Base-by-base conservation (phyloP, 37 sponge, comb jelly and placozoan genomes). In the Oopsacas minuta region DNA sequence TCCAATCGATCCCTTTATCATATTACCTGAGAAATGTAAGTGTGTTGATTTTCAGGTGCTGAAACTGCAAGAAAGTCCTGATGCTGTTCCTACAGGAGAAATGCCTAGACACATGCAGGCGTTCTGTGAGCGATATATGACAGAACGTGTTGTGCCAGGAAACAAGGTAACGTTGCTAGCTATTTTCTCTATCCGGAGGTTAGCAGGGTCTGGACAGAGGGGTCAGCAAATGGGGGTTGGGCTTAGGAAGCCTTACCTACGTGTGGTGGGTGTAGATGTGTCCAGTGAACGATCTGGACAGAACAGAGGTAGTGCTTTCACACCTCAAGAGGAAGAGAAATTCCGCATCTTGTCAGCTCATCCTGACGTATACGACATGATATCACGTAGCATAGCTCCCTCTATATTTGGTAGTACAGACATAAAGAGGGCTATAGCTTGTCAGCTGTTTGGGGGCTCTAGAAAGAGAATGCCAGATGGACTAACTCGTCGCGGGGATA, bases 341-440 rank as follows among this genome's bases (percentile, higher is more conserved):
- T 39, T 99, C 85, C 87, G 91, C 32, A 88, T 81, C 35, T 84
- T 99, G 38, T 85, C 99, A 0, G 90, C 90, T 1, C 85, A 91
- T 12, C 93, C 93, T 0, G 94, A 95, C 84, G 86, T 99, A 35
- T 92, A 95, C 81, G 90, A 94, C 82, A 39, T 89, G 8, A 83
- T 94, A 34, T 87, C 95, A 12, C 84, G 87, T 36, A 91, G 90
- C 49, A 89, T 95, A 8, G 96, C 99, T 5, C 99, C 99, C 75
- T 99, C 99, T 84, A 99, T 99, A 36, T 99, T 90, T 92, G 99
- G 99, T 23, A 94, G 99, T 39, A 52, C 82, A 91, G 99, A 99
- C 52, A 94, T 99, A 81, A 99, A 99, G 93, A 93, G 92, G 88
- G 94, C 96, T 37, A 93, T 99, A 35, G 92, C 96, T 52, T 93